Evolutionary conservation across 2,797 vertebrate species (phyloP).

Genomic region (Hyperoplus lanceolatus): DNA sequence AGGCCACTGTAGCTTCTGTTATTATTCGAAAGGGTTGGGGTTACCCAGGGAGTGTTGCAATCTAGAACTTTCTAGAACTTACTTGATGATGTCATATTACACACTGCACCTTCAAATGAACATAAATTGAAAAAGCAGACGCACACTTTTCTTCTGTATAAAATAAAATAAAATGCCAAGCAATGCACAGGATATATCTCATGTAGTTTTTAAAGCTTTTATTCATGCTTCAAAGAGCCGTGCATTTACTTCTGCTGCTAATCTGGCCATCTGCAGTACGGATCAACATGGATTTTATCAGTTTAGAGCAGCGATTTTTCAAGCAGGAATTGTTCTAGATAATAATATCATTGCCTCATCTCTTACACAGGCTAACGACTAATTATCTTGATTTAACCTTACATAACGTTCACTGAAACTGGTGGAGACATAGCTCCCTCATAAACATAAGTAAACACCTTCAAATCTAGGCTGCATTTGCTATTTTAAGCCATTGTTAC

Average conservation of each 20-base stretch:
- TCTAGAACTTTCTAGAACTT: too few relatives aligned
- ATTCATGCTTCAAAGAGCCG: constrained; percentile 63
- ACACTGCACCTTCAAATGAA: too few relatives aligned
- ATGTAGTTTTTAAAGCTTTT: constrained; percentile 55
- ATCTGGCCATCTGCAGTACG: constrained; percentile 59
- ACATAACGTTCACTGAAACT: constrained; percentile 40
- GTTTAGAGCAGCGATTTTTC: constrained; percentile 47
- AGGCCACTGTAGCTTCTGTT: too few relatives aligned
- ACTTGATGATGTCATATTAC: too few relatives aligned
- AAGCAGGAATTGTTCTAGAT: constrained; percentile 36
- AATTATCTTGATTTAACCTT: constrained; percentile 59
- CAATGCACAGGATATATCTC: constrained; percentile 41
- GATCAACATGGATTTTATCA: constrained; percentile 53
- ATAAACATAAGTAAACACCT: constrained; percentile 46
- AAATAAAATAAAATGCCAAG: constrained; percentile 45
- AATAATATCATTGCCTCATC: constrained; percentile 29
- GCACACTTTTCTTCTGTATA: constrained; percentile 33
- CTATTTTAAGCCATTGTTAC: constrained; percentile 62
- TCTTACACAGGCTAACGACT: constrained; percentile 38
- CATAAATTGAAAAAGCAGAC: too few relatives aligned
- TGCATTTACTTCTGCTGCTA: constrained; percentile 67
- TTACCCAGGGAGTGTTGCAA: too few relatives aligned
- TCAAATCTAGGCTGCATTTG: constrained; percentile 52
- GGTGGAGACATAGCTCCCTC: constrained; percentile 30
- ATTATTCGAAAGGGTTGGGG: too few relatives aligned